Percentiles rank a stretch among this genome's conserved stretches.
Evolutionary conservation across 2,797 vertebrate genomes (phyloP).

Genomic region (Ispidina picta): DNA sequence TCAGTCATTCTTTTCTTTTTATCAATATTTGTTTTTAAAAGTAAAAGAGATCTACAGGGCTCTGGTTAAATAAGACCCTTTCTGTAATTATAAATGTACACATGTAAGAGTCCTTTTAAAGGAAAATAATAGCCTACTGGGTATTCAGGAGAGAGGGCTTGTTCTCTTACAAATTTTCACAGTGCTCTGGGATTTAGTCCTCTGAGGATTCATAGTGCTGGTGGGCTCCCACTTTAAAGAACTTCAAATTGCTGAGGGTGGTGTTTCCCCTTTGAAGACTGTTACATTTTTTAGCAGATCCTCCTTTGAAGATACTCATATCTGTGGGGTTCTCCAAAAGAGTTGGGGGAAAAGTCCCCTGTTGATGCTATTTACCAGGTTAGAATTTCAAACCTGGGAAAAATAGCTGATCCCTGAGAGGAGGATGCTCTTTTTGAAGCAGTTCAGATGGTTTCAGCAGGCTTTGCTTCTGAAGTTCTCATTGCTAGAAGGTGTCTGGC

Average conservation of each 20-base stretch:
- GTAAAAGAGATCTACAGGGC: slow-evolving; percentile 42
- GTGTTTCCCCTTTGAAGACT: slow-evolving; percentile 80
- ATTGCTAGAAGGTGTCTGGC: slow-evolving; percentile 64
- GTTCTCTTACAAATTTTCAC: slow-evolving; percentile 70
- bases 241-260: slow-evolving; percentile 78
- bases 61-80: slow-evolving; percentile 63
- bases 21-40: slow-evolving; percentile 52
- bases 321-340: slow-evolving; percentile 75
- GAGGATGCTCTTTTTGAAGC: slow-evolving; percentile 77
- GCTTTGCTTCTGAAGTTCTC: slow-evolving; percentile 74
- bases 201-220: slow-evolving; percentile 70
- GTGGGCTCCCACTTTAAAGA: slow-evolving; percentile 79
- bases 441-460: slow-evolving; percentile 72
- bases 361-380: slow-evolving; percentile 78
- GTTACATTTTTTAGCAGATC: slow-evolving; percentile 79
- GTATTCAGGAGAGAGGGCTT: slow-evolving; percentile 58
- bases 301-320: slow-evolving; percentile 79
- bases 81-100: slow-evolving; percentile 68
- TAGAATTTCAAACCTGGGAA: slow-evolving; percentile 73
- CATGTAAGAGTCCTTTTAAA: slow-evolving; percentile 70
- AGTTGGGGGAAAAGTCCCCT: slow-evolving; percentile 65
- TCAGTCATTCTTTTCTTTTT: slow-evolving; percentile 50
- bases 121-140: slow-evolving; percentile 63
- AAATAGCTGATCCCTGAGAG: slow-evolving; percentile 72
- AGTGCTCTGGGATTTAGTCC: slow-evolving; percentile 70